phyloP scores from a whole-genome alignment of 2,797 vertebrate species.

The Xenopus petersii region DNA sequence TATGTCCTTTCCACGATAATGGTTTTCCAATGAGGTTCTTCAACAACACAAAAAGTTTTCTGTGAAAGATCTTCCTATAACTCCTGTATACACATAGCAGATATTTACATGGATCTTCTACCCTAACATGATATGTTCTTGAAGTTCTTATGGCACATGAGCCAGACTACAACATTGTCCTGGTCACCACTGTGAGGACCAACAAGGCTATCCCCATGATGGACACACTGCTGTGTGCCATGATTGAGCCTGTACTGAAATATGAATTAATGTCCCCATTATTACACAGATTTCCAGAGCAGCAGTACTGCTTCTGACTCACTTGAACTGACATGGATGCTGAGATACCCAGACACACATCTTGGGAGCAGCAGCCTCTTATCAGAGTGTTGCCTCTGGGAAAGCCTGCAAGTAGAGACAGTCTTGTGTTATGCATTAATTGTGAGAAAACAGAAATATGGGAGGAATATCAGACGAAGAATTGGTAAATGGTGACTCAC shows the following conservation, averaged over 20 bases:
- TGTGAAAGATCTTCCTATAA: no score
- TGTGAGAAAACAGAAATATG: not conserved
- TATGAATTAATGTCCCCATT: conserved; percentile 9
- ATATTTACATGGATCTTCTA: no score
- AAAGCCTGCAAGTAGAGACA: conserved; percentile 23
- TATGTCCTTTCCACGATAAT: no score
- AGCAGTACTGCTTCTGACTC: conserved; percentile 42
- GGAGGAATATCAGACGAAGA: not conserved
- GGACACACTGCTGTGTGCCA: not conserved
- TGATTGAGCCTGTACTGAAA: not conserved
- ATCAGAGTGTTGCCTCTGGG: conserved; percentile 31
- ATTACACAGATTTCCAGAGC: conserved; percentile 31
- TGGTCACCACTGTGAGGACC: not conserved
- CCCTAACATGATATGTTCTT: not conserved
- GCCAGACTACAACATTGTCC: not conserved
- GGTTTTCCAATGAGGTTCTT: no score
- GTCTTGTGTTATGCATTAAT: no score
- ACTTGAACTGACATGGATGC: not conserved
- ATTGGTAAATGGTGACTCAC: conserved; percentile 1
- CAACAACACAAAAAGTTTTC: no score
- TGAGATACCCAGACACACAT: conserved; percentile 39
- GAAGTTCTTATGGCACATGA: not conserved
- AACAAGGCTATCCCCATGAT: not conserved
- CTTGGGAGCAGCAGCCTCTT: conserved; percentile 39
- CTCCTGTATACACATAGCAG: no score